Base-by-base conservation (phyloP, 2,888 invertebrate species). In the Neelides folsomi region DNA sequence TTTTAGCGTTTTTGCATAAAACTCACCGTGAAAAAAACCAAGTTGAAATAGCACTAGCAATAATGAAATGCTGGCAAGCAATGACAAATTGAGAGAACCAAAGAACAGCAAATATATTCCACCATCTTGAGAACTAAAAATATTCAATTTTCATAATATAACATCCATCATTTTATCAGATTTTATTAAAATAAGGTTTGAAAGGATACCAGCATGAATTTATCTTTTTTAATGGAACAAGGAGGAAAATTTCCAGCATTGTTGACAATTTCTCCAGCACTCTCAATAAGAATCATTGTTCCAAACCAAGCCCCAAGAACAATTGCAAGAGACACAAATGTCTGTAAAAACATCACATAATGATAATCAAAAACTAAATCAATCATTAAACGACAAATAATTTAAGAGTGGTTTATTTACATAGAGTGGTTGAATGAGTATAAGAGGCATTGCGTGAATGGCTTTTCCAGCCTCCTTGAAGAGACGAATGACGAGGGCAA, bases 391-490 rank as follows among this genome's bases (percentile, higher is more conserved):
- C 39, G 5, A 13, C 8, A 39, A 39, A 5, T 39, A 13, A 39
- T 15, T 39, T 42, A 15, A 27, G 7, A 5, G 7, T 27, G 16
- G 4, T 19, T 3, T 18, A 64, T 71, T 71, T 71, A 80, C 80
- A 70, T 76, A 68, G 55, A 80, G 60, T 2, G 81, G 81, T 67
- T 79, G 76, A 13, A 79, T 66, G 6, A 81, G 68, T 13, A 81
- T 64, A 1, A 74, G 64, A 0, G 81, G 81, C 78, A 81, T 80
- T 8, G 74, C 70, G 18, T 72, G 69, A 20, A 81, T 69, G 0
- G 79, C 79, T 69, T 79, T 80, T 49, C 79, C 80, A 20, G 81
- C 77, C 70, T 81, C 81, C 60, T 73, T 73, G 65, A 81, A 81
- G 34, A 81, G 69, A 58, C 77, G 75, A 27, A 79, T 75, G 0